Conservation (phyloP, 92 coral and sea anemone species). For the Porites evermanni region DNA sequence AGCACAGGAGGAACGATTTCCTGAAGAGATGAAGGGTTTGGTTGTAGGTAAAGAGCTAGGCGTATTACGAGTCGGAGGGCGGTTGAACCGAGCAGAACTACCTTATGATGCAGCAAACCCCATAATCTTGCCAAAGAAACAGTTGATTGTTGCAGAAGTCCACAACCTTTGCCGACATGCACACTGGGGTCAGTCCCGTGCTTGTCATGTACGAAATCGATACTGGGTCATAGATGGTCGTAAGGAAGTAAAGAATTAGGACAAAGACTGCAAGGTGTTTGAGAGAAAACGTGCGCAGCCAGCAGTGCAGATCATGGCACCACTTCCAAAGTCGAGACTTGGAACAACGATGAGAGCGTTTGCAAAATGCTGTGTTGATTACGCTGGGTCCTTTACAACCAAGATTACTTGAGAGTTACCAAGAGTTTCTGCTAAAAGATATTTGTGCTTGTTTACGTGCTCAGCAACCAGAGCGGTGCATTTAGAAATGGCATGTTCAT, state of each 20-base stretch:
- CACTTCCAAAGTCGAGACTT: constrained; percentile 21
- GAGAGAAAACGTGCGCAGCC: neutral
- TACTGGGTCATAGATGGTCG: constrained; percentile 26
- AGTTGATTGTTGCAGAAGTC: neutral
- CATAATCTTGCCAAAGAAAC: constrained; percentile 29
- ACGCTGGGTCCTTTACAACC: constrained; percentile 39
- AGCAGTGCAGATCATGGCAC: constrained; percentile 43
- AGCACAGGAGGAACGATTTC: constrained; percentile 35
- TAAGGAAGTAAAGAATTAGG: constrained; percentile 34
- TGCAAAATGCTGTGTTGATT: constrained; percentile 37
- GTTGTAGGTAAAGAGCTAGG: constrained; percentile 5
- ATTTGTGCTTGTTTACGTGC: constrained; percentile 41
- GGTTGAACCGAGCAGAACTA: constrained; percentile 11
- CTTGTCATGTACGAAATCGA: constrained; percentile 32
- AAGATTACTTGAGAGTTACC: constrained; percentile 16
- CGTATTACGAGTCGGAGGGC: constrained; percentile 36
- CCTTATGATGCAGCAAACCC: constrained; percentile 15
- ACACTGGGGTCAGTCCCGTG: constrained; percentile 50
- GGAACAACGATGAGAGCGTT: constrained; percentile 52
- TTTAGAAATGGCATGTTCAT: constrained; percentile 29
- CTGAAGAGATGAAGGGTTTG: constrained; percentile 22
- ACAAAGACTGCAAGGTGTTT: constrained; percentile 10
- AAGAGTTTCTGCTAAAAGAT: constrained; percentile 40
- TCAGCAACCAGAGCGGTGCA: constrained; percentile 38
- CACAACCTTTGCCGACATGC: constrained; percentile 7